Evolutionary conservation across 1,140 invertebrate species (phyloP).

Genomic region (Sipha flava): DNA sequence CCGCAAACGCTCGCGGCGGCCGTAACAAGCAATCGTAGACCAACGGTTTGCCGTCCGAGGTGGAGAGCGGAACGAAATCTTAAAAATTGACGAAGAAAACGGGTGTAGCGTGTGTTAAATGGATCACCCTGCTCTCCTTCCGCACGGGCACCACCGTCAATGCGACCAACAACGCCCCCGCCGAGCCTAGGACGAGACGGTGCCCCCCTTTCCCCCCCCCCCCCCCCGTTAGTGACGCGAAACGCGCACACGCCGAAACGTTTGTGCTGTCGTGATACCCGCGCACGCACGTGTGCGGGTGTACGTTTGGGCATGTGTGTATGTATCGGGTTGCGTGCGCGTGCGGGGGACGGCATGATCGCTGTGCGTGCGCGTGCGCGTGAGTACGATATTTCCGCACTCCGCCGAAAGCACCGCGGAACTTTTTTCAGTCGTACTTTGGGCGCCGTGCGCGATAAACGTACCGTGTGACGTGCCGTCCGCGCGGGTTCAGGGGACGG

Average conservation of each 20-base stretch:
- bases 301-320: too few relatives aligned
- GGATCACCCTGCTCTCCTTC: not conserved
- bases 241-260: not conserved
- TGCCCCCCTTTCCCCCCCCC: too few relatives aligned
- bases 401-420: not conserved
- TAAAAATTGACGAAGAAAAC: not conserved
- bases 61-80: not conserved
- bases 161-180: too few relatives aligned
- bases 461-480: not conserved
- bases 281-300: not conserved
- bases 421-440: not conserved
- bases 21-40: too few relatives aligned
- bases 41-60: too few relatives aligned
- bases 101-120: constrained; percentile 6
- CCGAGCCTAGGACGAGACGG: too few relatives aligned
- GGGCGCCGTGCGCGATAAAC: not conserved
- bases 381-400: too few relatives aligned
- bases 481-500: not conserved
- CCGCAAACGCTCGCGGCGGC: too few relatives aligned
- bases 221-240: not conserved
- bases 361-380: not conserved
- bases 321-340: not conserved
- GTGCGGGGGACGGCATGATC: too few relatives aligned
- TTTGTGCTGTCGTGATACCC: too few relatives aligned
- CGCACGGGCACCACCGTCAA: not conserved